Conservation (phyloP, 1,140 invertebrate genomes). For the Apocrypta bakeri region DNA sequence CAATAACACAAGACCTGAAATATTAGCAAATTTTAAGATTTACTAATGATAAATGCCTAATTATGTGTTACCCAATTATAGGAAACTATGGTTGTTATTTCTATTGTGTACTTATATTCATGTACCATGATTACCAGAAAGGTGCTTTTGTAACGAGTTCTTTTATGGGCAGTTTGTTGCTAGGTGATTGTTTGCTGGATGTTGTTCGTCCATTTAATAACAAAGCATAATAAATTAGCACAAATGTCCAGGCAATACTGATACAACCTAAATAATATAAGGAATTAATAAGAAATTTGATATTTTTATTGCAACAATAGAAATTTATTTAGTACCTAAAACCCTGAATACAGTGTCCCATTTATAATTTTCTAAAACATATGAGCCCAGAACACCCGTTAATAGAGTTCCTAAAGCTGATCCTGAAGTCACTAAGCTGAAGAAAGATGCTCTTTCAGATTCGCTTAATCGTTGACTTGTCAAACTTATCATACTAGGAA, state of each 20-base stretch:
- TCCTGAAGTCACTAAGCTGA: slow-evolving; percentile 81
- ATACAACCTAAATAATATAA: slow-evolving; percentile 70
- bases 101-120: slow-evolving; percentile 37
- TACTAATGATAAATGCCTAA: not conserved
- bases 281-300: slow-evolving; percentile 18
- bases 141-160: slow-evolving; percentile 76
- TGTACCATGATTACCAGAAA: slow-evolving; percentile 74
- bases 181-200: slow-evolving; percentile 58
- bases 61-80: too few species aligned
- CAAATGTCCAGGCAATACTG: slow-evolving; percentile 75
- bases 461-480: slow-evolving; percentile 81
- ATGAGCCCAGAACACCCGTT: slow-evolving; percentile 81
- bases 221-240: slow-evolving; percentile 73
- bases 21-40: slow-evolving; percentile 3
- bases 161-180: slow-evolving; percentile 75
- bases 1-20: slow-evolving; percentile 80
- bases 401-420: slow-evolving; percentile 80
- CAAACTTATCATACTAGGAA: slow-evolving; percentile 83
- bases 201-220: slow-evolving; percentile 62
- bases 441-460: slow-evolving; percentile 82
- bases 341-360: slow-evolving; percentile 83
- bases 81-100: too few species aligned
- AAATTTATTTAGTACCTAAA: slow-evolving; percentile 77
- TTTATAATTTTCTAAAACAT: slow-evolving; percentile 80
- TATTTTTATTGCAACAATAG: too few species aligned